phyloP scores from a whole-genome alignment of 2,888 invertebrate genomes.

The Rhamnusium bicolor region DNA sequence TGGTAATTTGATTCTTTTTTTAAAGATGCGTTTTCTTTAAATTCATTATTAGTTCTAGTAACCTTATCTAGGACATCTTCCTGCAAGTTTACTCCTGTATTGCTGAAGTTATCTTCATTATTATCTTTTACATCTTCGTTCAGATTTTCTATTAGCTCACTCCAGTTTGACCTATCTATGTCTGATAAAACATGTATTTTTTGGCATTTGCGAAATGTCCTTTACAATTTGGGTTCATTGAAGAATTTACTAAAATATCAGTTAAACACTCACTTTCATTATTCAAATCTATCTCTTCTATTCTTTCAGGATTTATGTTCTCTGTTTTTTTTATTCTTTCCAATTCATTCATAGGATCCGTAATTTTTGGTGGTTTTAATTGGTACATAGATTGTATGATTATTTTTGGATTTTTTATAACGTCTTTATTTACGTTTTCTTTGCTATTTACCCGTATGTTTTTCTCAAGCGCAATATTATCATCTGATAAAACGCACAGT shows the following conservation, averaged over 20 bases:
- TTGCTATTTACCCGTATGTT: not conserved
- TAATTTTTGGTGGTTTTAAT: not conserved
- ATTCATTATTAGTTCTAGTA: not conserved
- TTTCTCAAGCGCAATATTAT: not conserved
- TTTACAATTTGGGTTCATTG: not conserved
- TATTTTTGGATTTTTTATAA: not conserved
- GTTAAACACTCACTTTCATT: not conserved
- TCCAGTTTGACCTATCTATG: not conserved
- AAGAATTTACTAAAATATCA: constrained; percentile 3
- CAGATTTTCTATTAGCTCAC: not conserved
- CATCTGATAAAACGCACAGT: not conserved
- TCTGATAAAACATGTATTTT: not conserved
- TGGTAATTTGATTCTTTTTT: too few relatives aligned
- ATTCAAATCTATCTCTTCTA: not conserved
- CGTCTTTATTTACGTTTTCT: not conserved
- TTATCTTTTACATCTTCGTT: not conserved
- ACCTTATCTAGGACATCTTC: not conserved
- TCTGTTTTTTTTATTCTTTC: too few relatives aligned
- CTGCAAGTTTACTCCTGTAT: not conserved
- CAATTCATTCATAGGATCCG: not conserved
- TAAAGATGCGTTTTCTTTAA: not conserved
- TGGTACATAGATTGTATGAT: not conserved
- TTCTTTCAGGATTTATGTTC: too few relatives aligned
- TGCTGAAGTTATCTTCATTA: not conserved
- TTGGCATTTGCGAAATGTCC: not conserved